Evolutionary conservation across 2,113 vertebrate species (phyloP).

Genomic region (Eurypyga helias): DNA sequence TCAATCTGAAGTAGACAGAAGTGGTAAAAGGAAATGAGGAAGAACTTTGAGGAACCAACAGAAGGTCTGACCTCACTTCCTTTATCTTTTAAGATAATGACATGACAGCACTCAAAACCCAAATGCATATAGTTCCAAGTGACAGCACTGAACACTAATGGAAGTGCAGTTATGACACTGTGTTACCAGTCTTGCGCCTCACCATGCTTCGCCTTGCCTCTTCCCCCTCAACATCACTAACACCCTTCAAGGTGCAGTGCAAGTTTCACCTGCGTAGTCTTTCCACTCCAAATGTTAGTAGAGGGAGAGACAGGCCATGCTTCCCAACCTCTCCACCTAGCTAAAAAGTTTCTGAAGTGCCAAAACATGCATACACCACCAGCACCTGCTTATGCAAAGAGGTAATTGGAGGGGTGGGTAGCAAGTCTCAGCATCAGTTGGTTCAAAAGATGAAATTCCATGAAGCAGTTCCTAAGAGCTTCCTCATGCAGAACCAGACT

Average conservation of each 20-base stretch:
- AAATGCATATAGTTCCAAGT: neutral
- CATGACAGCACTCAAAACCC: neutral
- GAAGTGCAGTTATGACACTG: neutral
- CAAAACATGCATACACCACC: neutral
- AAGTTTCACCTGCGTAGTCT: neutral
- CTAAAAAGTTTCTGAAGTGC: neutral
- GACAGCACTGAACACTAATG: neutral
- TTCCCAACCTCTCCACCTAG: fast-evolving
- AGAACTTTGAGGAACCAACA: conserved; percentile 13
- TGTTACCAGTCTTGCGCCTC: neutral
- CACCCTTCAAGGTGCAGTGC: neutral
- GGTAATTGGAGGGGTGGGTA: neutral
- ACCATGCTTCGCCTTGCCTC: neutral
- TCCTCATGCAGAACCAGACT: neutral
- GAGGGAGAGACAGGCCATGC: neutral
- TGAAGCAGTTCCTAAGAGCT: neutral
- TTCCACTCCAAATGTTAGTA: neutral
- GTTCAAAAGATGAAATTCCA: neutral
- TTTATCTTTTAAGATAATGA: neutral
- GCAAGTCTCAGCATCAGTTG: neutral
- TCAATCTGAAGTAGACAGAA: conserved; percentile 26
- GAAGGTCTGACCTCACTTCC: neutral
- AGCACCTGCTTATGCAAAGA: neutral
- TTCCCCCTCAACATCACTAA: neutral
- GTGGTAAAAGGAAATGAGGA: neutral